Base-by-base conservation (phyloP, 2,888 invertebrate genomes). In the Syritta pipiens region DNA sequence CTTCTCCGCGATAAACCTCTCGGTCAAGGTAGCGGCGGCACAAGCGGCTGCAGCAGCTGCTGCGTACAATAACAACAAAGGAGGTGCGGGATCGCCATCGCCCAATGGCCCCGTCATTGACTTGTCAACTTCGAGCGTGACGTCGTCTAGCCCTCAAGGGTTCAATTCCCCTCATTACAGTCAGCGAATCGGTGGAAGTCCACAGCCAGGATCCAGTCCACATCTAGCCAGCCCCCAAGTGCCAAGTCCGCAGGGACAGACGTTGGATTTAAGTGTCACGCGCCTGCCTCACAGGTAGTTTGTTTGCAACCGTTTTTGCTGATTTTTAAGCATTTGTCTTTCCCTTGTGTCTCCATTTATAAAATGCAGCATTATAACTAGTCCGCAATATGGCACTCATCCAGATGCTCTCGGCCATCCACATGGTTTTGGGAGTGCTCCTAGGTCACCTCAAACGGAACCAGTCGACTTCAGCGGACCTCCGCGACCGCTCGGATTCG, bases 171-270 rank as follows among this genome's bases (percentile, higher is more conserved):
- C 87, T 68, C 88, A 88, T 81, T 88, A 91, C 89, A 86, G 85
- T 81, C 87, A 88, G 84, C 86, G 88, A 40, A 86, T 88, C 82
- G 87, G 87, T 82, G 87, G 87, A 14, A 95, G 95, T 89, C 95
- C 95, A 83, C 95, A 94, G 89, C 95, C 95, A 74, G 95, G 95
- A 83, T 94, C 95, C 82, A 95, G 95, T 89, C 96, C 96, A 82
- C 93, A 93, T 87, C 93, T 95, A 83, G 94, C 95, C 86, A 95
- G 95, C 90, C 95, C 95, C 82, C 95, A 95, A 91, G 95, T 95
- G 90, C 95, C 96, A 86, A 96, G 95, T 90, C 96, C 96, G 81
- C 96, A 96, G 90, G 96, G 96, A 85, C 96, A 96, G 89, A 96
- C 96, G 85, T 91, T 96, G 89, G 96, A 96, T 91, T 93, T 96